Evolutionary conservation across 2,888 invertebrate genomes (phyloP).

Genomic region (Diplolepis rosae): DNA sequence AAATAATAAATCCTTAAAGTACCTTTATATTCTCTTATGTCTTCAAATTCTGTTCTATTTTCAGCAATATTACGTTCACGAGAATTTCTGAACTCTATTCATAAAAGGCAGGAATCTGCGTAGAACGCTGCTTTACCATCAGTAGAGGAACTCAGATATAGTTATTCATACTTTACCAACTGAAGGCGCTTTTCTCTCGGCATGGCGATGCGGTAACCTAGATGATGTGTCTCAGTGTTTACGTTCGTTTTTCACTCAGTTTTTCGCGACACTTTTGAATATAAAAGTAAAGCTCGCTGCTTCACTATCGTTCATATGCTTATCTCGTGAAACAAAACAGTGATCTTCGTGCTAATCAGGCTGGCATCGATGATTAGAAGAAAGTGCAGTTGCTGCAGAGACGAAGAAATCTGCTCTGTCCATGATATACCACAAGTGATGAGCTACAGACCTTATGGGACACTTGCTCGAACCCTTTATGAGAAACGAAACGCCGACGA

Average conservation of each 20-base stretch:
- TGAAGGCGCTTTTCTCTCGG: background rate
- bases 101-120: too few species aligned
- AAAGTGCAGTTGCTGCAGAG: slow-evolving; percentile 39
- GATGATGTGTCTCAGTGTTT: background rate
- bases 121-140: too few species aligned
- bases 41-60: too few species aligned
- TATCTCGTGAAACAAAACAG: slow-evolving; percentile 10
- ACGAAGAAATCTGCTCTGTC: slow-evolving; percentile 42
- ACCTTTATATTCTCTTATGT: too few species aligned
- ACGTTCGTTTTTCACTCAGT: slow-evolving; percentile 11
- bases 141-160: background rate
- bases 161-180: background rate
- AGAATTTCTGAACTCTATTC: too few species aligned
- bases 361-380: background rate
- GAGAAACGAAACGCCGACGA: slow-evolving; percentile 84
- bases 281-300: background rate
- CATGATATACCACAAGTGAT: slow-evolving; percentile 45
- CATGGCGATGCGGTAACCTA: slow-evolving; percentile 2
- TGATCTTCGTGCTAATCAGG: background rate
- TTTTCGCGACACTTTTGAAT: slow-evolving; percentile 3
- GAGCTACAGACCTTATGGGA: slow-evolving; percentile 80
- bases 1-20: too few species aligned
- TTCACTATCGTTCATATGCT: slow-evolving; percentile 1
- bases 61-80: too few species aligned
- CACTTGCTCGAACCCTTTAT: slow-evolving; percentile 82